These are phyloP conservation scores for Pectinophora gossypiella DNA, from an alignment of 1,140 invertebrate species.

Conservation along the genomic window DNA sequence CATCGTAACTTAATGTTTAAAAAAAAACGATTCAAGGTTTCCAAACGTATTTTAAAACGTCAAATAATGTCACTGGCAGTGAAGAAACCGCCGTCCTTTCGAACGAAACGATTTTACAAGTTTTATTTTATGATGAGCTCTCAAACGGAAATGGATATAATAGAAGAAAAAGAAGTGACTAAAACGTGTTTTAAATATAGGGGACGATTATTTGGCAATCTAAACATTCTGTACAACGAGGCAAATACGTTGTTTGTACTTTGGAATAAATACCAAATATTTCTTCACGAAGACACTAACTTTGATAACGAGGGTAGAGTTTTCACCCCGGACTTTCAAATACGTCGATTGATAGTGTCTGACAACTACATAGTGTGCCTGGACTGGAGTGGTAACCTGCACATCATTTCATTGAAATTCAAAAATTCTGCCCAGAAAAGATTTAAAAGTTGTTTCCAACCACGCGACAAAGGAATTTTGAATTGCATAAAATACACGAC, in stretches of 20 bases:
- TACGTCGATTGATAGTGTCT: slow-evolving; percentile 26
- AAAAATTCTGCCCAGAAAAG: slow-evolving; percentile 39
- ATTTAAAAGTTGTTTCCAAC: slow-evolving; percentile 32
- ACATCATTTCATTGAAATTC: slow-evolving; percentile 37
- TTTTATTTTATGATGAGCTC: too few species aligned
- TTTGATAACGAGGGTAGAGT: slow-evolving; percentile 23
- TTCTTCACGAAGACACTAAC: slow-evolving; percentile 37
- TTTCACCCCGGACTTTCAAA: slow-evolving; percentile 37
- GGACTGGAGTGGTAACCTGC: slow-evolving; percentile 36
- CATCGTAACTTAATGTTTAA: too few species aligned
- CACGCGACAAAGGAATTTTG: slow-evolving; percentile 23
- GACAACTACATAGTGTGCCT: slow-evolving; percentile 45
- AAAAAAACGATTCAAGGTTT: too few species aligned
- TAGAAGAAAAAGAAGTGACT: slow-evolving; percentile 8
- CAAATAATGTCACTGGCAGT: too few species aligned
- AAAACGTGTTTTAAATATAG: slow-evolving; percentile 30
- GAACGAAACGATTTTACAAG: too few species aligned
- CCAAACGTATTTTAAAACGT: too few species aligned
- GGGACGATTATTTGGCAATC: slow-evolving; percentile 21
- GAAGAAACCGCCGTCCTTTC: too few species aligned
- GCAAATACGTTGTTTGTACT: slow-evolving; percentile 26
- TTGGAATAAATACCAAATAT: slow-evolving; percentile 60
- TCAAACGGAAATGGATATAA: slow-evolving; percentile 19
- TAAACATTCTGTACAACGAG: slow-evolving; percentile 35
- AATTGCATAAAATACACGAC: slow-evolving; percentile 13